Conservation (phyloP, 1,140 invertebrate species). For the Oncopeltus fasciatus region DNA sequence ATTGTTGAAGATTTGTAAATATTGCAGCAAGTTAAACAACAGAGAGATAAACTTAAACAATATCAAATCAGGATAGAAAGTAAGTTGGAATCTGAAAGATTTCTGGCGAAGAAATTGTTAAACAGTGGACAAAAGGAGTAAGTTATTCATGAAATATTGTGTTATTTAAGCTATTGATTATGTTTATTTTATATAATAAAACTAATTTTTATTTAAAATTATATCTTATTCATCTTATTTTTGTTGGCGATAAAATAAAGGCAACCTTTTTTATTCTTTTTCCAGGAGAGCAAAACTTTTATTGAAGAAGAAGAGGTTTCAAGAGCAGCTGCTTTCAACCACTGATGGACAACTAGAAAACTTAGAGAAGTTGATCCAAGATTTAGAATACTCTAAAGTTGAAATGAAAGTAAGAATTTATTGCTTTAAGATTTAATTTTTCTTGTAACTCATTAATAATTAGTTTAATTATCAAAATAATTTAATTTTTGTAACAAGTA, state of each 20-base stretch:
- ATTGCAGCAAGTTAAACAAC: conserved; percentile 82
- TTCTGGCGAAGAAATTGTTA: conserved; percentile 72
- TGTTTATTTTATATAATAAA: neutral
- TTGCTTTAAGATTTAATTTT: too few relatives aligned
- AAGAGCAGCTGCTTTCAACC: conserved; percentile 75
- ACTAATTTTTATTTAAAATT: too few relatives aligned
- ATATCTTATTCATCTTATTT: too few relatives aligned
- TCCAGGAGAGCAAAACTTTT: conserved; percentile 74
- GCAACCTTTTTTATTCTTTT: neutral
- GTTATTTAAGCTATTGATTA: neutral
- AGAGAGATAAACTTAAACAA: conserved; percentile 87
- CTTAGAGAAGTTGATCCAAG: conserved; percentile 73
- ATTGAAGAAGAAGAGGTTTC: conserved; percentile 84
- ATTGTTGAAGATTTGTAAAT: conserved; percentile 13
- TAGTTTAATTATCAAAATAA: too few relatives aligned
- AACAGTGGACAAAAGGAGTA: conserved; percentile 79
- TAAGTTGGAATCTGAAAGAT: conserved; percentile 68
- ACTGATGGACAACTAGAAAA: conserved; percentile 83
- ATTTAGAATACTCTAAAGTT: conserved; percentile 89
- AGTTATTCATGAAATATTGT: conserved; percentile 26
- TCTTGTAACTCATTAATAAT: too few relatives aligned
- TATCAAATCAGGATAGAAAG: conserved; percentile 81
- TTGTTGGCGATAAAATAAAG: too few relatives aligned
- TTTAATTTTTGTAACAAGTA: too few relatives aligned
- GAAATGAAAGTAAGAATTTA: conserved; percentile 47